These are phyloP conservation scores for Gymnobelideus leadbeateri DNA, from an alignment of 2,113 vertebrate species.

Conservation along the genomic window DNA sequence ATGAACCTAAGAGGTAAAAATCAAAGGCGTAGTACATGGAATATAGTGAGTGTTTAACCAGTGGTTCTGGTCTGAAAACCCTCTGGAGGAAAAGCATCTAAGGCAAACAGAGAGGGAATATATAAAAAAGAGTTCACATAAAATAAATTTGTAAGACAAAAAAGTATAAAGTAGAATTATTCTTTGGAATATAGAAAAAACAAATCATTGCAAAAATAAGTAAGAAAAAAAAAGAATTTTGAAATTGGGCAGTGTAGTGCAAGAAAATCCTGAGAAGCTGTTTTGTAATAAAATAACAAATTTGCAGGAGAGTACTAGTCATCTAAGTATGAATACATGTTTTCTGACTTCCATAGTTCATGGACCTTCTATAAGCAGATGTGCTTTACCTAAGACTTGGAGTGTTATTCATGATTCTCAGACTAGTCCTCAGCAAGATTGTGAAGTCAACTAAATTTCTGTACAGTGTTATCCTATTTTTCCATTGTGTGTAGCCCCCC, in stretches of 20 bases:
- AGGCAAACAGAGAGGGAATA: background rate
- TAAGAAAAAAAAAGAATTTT: background rate
- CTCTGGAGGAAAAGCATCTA: background rate
- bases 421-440: background rate
- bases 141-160: too few species aligned
- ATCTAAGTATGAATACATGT: background rate
- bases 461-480: background rate
- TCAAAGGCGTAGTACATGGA: background rate
- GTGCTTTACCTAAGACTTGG: background rate
- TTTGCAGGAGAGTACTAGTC: background rate
- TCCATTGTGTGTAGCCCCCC: background rate
- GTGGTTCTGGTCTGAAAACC: background rate
- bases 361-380: background rate
- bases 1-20: background rate
- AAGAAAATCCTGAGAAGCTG: background rate
- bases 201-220: background rate
- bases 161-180: too few species aligned
- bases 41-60: too few species aligned
- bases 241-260: background rate
- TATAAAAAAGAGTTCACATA: background rate
- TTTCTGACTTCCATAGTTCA: background rate
- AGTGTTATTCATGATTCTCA: background rate
- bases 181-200: background rate
- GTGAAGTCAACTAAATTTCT: background rate
- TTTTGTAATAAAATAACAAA: background rate